Percentiles rank a stretch among this genome's conserved stretches.
These are phyloP conservation scores for Charanyca ferruginea DNA, from an alignment of 2,888 invertebrate genomes.

Conservation along the genomic window DNA sequence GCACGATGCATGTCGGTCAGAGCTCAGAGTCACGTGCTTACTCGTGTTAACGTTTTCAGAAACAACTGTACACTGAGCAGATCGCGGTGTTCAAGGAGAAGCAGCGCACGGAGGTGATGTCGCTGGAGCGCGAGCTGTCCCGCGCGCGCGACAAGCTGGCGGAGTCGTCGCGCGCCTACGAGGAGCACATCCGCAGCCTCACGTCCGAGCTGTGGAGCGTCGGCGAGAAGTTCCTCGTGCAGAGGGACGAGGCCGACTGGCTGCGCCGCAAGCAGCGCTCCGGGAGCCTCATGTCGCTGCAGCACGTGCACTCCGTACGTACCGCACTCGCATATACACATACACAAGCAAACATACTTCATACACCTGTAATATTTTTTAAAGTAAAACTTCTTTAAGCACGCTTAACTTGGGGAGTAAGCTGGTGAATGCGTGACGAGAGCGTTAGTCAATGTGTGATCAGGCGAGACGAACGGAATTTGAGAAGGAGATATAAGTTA, in stretches of 20 bases:
- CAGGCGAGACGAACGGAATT: too few species aligned
- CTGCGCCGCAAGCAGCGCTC: slow-evolving; percentile 81
- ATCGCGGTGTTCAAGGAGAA: slow-evolving; percentile 88
- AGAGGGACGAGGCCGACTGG: slow-evolving; percentile 91
- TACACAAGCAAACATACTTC: not conserved
- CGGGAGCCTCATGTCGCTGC: slow-evolving; percentile 86
- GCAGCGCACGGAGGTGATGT: slow-evolving; percentile 88
- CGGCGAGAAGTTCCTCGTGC: slow-evolving; percentile 91
- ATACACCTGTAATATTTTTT: not conserved
- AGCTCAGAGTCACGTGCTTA: slow-evolving; percentile 6
- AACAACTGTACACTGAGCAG: slow-evolving; percentile 92
- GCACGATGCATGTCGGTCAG: slow-evolving; percentile 60
- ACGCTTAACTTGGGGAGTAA: too few species aligned
- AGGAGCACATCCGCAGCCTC: slow-evolving; percentile 84
- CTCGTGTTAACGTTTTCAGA: slow-evolving; percentile 80
- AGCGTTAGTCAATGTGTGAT: too few species aligned
- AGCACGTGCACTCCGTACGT: slow-evolving; percentile 85
- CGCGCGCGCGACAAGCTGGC: slow-evolving; percentile 89
- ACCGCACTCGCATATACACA: not conserved
- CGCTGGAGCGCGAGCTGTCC: slow-evolving; percentile 86
- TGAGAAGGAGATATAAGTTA: too few species aligned
- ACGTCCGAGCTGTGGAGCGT: slow-evolving; percentile 92
- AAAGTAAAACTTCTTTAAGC: too few species aligned
- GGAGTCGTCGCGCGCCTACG: slow-evolving; percentile 80
- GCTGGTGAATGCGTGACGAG: too few species aligned